phyloP scores from a whole-genome alignment of 2,888 invertebrate species.

The Iselma pallidipennis region DNA sequence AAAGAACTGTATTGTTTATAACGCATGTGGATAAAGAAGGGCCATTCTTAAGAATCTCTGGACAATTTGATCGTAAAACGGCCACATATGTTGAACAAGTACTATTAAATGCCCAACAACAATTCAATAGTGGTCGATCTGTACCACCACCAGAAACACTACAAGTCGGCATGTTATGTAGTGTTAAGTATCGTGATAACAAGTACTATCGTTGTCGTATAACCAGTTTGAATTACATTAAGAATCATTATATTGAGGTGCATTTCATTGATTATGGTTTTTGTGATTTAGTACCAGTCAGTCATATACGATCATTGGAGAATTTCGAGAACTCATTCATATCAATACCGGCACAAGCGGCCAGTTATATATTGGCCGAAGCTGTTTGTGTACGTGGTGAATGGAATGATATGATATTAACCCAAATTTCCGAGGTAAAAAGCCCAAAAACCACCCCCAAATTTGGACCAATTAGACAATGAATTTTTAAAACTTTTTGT shows the following conservation, averaged over 20 bases:
- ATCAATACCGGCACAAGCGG: slow-evolving; percentile 61
- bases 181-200: slow-evolving; percentile 69
- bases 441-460: too few relatives aligned
- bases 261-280: slow-evolving; percentile 73
- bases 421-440: slow-evolving; percentile 50
- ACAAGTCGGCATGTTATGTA: slow-evolving; percentile 62
- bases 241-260: slow-evolving; percentile 64
- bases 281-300: slow-evolving; percentile 63
- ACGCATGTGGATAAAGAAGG: slow-evolving; percentile 73
- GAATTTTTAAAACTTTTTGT: too few relatives aligned
- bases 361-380: slow-evolving; percentile 64
- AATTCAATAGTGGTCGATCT: slow-evolving; percentile 57
- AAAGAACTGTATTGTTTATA: slow-evolving; percentile 50
- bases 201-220: slow-evolving; percentile 69
- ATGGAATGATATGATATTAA: slow-evolving; percentile 58
- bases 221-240: slow-evolving; percentile 56
- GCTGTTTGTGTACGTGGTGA: slow-evolving; percentile 55
- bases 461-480: too few relatives aligned
- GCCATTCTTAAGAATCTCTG: slow-evolving; percentile 72
- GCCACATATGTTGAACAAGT: slow-evolving; percentile 63
- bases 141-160: slow-evolving; percentile 46
- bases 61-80: slow-evolving; percentile 66
- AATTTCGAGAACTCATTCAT: slow-evolving; percentile 56
- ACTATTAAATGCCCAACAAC: slow-evolving; percentile 56
- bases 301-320: slow-evolving; percentile 63